Evolutionary conservation across 37 sponge, comb jelly and placozoan genomes (phyloP).

Genomic region (Spongilla lacustris): DNA sequence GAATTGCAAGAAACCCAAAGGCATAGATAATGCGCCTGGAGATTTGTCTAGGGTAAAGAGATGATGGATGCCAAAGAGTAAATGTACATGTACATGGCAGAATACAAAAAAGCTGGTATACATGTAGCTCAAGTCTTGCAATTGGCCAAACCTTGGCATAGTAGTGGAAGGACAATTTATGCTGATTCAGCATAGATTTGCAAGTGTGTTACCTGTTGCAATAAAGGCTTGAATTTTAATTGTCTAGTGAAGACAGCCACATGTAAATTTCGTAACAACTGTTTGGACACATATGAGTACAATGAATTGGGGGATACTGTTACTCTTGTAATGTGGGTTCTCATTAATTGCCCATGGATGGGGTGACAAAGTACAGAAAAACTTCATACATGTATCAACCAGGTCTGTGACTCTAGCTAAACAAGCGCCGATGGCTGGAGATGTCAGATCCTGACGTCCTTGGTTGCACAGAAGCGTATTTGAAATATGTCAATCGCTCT

Average conservation of each 20-base stretch:
- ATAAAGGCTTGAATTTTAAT: too few species aligned
- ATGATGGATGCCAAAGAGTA: background rate
- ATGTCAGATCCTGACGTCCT: background rate
- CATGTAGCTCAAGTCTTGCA: background rate
- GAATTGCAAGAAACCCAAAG: background rate
- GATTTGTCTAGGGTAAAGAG: background rate
- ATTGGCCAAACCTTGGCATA: background rate
- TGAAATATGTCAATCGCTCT: background rate
- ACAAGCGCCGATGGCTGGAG: background rate
- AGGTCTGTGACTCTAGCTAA: background rate
- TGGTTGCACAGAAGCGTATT: background rate
- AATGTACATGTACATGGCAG: constrained; percentile 1
- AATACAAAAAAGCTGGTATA: background rate
- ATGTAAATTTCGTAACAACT: background rate
- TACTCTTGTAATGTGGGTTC: background rate
- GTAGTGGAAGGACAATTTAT: background rate
- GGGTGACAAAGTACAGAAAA: background rate
- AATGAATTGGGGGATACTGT: background rate
- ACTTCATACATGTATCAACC: background rate
- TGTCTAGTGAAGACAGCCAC: too few species aligned
- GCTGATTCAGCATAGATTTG: too few species aligned
- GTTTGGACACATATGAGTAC: background rate
- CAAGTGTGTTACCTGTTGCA: too few species aligned
- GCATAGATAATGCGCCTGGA: background rate
- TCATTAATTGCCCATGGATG: background rate